Evolutionary conservation across 2,888 invertebrate genomes (phyloP).

Genomic region (Xanthia togata): DNA sequence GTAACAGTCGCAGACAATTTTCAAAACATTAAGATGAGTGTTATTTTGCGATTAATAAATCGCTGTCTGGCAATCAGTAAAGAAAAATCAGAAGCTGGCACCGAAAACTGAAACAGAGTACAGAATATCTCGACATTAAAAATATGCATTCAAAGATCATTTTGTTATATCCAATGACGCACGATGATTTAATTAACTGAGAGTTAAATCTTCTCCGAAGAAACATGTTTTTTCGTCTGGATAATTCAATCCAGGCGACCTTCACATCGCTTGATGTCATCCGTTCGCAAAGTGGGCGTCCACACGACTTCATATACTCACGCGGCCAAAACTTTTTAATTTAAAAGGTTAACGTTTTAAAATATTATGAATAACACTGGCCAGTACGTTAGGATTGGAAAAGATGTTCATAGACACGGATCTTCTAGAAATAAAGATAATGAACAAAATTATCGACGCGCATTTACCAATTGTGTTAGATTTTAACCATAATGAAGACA

Average conservation of each 20-base stretch:
- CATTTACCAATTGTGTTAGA: background rate
- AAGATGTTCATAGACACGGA: background rate
- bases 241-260: constrained; percentile 62
- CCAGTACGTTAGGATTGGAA: background rate
- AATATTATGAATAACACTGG: background rate
- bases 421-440: background rate
- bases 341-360: constrained; percentile 27
- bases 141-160: background rate
- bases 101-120: background rate
- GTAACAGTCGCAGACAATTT: constrained; percentile 7
- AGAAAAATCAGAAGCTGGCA: constrained; percentile 4
- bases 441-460: background rate
- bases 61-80: constrained; percentile 3
- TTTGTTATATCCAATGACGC: constrained; percentile 17
- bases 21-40: constrained; percentile 1
- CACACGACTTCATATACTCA: constrained; percentile 28
- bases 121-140: background rate
- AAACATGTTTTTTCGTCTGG: constrained; percentile 42
- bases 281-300: constrained; percentile 54
- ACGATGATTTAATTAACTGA: constrained; percentile 20
- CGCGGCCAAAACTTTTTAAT: constrained; percentile 10
- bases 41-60: constrained; percentile 26
- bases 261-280: constrained; percentile 69
- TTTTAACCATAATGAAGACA: background rate
- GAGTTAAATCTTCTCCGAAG: constrained; percentile 26